Conservation (phyloP, 2,888 invertebrate species). For the Spodoptera littoralis region DNA sequence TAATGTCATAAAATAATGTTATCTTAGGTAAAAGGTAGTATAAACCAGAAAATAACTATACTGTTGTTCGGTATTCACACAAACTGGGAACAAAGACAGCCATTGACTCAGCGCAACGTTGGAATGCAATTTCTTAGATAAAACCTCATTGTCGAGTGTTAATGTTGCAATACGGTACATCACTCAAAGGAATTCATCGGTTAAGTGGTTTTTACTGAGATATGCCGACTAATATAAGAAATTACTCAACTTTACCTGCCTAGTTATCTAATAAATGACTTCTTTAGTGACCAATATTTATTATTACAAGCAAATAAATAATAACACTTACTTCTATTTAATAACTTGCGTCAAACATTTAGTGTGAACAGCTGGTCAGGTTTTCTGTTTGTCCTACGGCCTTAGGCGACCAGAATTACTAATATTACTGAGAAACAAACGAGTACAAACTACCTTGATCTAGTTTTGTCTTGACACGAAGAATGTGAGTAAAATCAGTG, state of each 20-base stretch:
- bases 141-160: slow-evolving; percentile 57
- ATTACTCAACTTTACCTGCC: neutral
- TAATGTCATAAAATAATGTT: slow-evolving; percentile 69
- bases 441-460: slow-evolving; percentile 25
- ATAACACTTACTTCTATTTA: slow-evolving; percentile 2
- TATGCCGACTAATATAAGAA: slow-evolving; percentile 1
- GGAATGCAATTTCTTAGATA: slow-evolving; percentile 67
- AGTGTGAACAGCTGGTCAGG: slow-evolving; percentile 14
- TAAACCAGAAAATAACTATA: slow-evolving; percentile 52
- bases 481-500: slow-evolving; percentile 22
- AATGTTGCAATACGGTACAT: slow-evolving; percentile 29
- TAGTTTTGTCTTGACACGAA: slow-evolving; percentile 16
- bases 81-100: slow-evolving; percentile 55
- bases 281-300: neutral
- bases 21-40: slow-evolving; percentile 71
- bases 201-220: neutral
- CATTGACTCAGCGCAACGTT: slow-evolving; percentile 64
- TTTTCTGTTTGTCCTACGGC: slow-evolving; percentile 6
- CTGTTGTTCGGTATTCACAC: slow-evolving; percentile 57
- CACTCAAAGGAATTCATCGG: slow-evolving; percentile 14
- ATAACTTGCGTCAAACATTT: slow-evolving; percentile 14
- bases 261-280: neutral
- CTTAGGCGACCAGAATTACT: slow-evolving; percentile 1
- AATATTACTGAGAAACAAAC: slow-evolving; percentile 6
- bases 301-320: neutral